phyloP scores from a whole-genome alignment of 2,797 vertebrate genomes.

The Selene dorsalis region DNA sequence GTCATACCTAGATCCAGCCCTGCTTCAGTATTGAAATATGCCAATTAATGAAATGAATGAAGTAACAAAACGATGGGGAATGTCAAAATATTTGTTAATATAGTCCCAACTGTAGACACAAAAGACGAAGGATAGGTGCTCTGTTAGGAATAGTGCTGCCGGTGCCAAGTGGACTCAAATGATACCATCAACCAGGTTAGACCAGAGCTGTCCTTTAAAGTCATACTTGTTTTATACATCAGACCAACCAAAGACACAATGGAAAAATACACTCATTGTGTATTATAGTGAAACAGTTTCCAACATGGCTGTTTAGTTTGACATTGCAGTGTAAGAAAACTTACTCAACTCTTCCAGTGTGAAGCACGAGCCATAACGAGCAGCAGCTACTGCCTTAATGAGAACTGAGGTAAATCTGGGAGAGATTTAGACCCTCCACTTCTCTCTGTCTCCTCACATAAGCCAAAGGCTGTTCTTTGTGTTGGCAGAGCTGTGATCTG shows the following conservation, averaged over 20 bases:
- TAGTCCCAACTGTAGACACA: too few relatives aligned
- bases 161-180: too few relatives aligned
- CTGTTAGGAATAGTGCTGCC: too few relatives aligned
- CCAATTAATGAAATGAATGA: too few relatives aligned
- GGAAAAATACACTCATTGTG: not conserved
- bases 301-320: constrained; percentile 1
- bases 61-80: too few relatives aligned
- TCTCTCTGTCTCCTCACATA: constrained; percentile 78
- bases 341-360: constrained; percentile 16
- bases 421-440: constrained; percentile 71
- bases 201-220: not conserved
- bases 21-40: too few relatives aligned
- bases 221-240: not conserved
- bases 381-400: constrained; percentile 71
- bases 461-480: constrained; percentile 87
- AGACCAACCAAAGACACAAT: not conserved
- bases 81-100: too few relatives aligned
- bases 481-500: constrained; percentile 88
- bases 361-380: constrained; percentile 47
- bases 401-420: constrained; percentile 73
- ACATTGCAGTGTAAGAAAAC: constrained; percentile 23
- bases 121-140: too few relatives aligned
- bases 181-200: not conserved
- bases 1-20: too few relatives aligned
- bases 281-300: not conserved